Evolutionary conservation across 2,888 invertebrate species (phyloP), one percentile per base, ranked within the genome.

Genomic region (Apamea sordens): DNA sequence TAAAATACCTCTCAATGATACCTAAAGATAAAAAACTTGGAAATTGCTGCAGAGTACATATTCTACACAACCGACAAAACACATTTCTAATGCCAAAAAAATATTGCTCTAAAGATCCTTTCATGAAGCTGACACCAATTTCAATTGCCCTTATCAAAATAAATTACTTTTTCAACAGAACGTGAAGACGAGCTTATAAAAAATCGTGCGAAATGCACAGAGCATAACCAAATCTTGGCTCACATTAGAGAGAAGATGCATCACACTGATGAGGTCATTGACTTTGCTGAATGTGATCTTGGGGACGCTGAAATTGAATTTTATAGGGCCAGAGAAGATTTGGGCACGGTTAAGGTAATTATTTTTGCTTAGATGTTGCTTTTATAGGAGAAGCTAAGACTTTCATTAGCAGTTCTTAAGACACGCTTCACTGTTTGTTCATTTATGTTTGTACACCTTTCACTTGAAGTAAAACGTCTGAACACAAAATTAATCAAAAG

Each of bases 231-330:
- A 85, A 97, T 96, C 75, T 89, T 96, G 77, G 96, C 96, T 15
- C 97, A 97, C 83, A 97, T 97, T 6, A 93, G 96, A 81, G 97
- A 97, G 83, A 97, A 97, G 86, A 96, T 97, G 96, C 92, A 96
- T 85, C 97, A 96, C 86, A 96, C 96, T 0, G 95, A 96, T 41
- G 94, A 96, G 87, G 94, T 96, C n/a, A 97, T 96, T 76, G 96
- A 96, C 78, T 92, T 94, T 24, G 92, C 96, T 21, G 96, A 97
- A 85, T 94, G 95, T 77, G 96, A 97, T 82, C 93, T 96, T 1
- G 96, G 95, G 0, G 96, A 97, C 63, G 94, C 96, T 4, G 96
- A 97, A 84, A 93, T 95, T 13, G 95, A 96, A 69, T 94, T 91
- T 77, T 88, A 93, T 18, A 92, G 93, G 71, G 95, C 96, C n/a